Percentiles rank a stretch among this genome's conserved stretches.
phyloP scores from a whole-genome alignment of 1,140 invertebrate species.

The Laodelphax striatellus region DNA sequence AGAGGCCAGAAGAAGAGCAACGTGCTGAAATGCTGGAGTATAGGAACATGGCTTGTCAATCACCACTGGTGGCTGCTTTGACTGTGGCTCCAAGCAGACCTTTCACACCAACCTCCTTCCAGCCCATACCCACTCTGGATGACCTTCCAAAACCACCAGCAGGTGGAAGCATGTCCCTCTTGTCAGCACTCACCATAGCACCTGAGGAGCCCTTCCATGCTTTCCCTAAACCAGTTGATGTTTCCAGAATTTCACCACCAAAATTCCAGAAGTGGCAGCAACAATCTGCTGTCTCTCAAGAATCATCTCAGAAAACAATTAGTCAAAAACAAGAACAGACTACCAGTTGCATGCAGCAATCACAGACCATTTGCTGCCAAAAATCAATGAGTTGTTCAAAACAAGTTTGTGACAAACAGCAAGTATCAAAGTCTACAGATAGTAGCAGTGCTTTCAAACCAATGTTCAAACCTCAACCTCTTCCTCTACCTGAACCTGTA shows the following conservation, averaged over 20 bases:
- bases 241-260: conserved; percentile 1
- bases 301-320: background rate
- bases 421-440: too few relatives aligned
- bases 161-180: conserved; percentile 8
- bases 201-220: conserved; percentile 11
- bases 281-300: background rate
- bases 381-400: background rate
- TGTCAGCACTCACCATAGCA: conserved; percentile 17
- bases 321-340: background rate
- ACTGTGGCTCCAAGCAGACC: conserved; percentile 52
- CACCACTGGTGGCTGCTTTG: conserved; percentile 51
- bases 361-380: conserved; percentile 20
- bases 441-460: conserved; percentile 4
- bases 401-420: too few relatives aligned
- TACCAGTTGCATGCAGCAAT: conserved; percentile 23
- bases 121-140: conserved; percentile 11
- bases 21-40: conserved; percentile 2
- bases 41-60: conserved; percentile 19
- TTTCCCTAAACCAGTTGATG: conserved; percentile 1
- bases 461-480: background rate
- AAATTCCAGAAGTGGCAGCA: conserved; percentile 7
- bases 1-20: conserved; percentile 4
- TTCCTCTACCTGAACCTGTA: background rate
- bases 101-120: conserved; percentile 32
- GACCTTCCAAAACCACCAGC: background rate